A percentile compares a stretch with the other conserved stretches of the same genome.
phyloP scores from a whole-genome alignment of 1,140 invertebrate species.

The Panonychus citri region DNA sequence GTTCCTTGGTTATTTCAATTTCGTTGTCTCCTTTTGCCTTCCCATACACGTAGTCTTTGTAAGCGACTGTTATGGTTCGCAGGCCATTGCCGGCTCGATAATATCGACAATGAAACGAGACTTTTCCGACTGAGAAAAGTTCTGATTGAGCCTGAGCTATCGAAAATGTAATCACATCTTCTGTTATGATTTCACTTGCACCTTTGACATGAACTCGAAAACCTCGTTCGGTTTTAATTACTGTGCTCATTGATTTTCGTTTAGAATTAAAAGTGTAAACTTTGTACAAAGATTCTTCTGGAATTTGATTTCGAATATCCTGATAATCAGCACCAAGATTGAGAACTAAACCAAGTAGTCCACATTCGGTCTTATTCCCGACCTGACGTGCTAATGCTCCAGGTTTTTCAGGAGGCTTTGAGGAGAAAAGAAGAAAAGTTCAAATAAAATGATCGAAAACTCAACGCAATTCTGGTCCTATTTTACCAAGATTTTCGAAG shows the following conservation, averaged over 20 bases:
- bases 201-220: constrained; percentile 91
- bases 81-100: constrained; percentile 78
- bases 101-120: constrained; percentile 72
- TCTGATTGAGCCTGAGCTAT: constrained; percentile 99
- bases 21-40: constrained; percentile 29
- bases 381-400: constrained; percentile 73
- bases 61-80: constrained; percentile 85
- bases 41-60: constrained; percentile 70
- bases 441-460: too few species aligned
- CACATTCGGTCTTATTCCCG: constrained; percentile 98
- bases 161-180: constrained; percentile 95
- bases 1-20: constrained; percentile 65
- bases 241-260: constrained; percentile 94
- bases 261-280: constrained; percentile 99
- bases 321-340: constrained; percentile 79
- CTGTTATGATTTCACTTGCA: constrained; percentile 96
- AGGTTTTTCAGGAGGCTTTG: constrained; percentile 47
- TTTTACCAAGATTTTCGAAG: constrained; percentile 72
- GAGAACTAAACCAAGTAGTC: constrained; percentile 79
- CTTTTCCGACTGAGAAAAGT: constrained; percentile 78
- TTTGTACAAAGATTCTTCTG: constrained; percentile 78
- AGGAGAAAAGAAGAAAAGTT: too few species aligned
- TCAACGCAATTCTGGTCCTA: too few species aligned
- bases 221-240: constrained; percentile 53
- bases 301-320: constrained; percentile 52